These are phyloP conservation scores for Cisticola juncidis DNA, from an alignment of 2,113 vertebrate species.

Conservation along the genomic window DNA sequence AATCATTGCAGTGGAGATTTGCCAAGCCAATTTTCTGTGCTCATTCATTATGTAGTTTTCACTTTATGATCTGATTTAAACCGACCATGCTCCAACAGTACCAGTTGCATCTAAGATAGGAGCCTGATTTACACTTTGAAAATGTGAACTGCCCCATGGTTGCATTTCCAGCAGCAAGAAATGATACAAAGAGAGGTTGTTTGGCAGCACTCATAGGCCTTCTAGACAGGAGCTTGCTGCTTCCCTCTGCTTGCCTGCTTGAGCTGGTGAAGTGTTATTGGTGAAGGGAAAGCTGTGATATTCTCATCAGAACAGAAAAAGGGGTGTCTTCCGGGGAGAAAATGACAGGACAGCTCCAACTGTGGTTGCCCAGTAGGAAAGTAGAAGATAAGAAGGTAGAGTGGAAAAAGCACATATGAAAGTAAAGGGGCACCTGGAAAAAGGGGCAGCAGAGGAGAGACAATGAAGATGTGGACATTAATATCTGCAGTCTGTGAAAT, in stretches of 20 bases:
- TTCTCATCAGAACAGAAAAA: background rate
- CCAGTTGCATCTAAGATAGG: constrained; percentile 3
- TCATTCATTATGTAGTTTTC: constrained; percentile 56
- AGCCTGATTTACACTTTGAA: constrained; percentile 36
- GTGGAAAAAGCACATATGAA: background rate
- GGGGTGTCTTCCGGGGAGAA: background rate
- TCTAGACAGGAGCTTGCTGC: background rate
- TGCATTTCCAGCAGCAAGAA: background rate
- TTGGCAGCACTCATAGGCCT: background rate
- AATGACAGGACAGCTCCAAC: background rate
- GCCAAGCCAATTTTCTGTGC: constrained; percentile 38
- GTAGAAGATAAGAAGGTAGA: background rate
- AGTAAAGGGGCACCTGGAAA: background rate
- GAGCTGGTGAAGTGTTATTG: background rate
- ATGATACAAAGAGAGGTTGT: background rate
- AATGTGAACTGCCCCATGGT: background rate
- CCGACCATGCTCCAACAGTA: background rate
- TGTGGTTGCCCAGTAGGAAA: background rate
- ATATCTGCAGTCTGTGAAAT: background rate
- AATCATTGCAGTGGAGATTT: constrained; percentile 3
- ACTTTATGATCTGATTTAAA: constrained; percentile 56
- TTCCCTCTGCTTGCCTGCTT: background rate
- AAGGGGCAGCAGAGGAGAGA: background rate
- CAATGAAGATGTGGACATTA: background rate
- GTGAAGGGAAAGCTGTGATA: background rate